Evolutionary conservation across 2,888 invertebrate species (phyloP).

Genomic region (Adineta ricciae): DNA sequence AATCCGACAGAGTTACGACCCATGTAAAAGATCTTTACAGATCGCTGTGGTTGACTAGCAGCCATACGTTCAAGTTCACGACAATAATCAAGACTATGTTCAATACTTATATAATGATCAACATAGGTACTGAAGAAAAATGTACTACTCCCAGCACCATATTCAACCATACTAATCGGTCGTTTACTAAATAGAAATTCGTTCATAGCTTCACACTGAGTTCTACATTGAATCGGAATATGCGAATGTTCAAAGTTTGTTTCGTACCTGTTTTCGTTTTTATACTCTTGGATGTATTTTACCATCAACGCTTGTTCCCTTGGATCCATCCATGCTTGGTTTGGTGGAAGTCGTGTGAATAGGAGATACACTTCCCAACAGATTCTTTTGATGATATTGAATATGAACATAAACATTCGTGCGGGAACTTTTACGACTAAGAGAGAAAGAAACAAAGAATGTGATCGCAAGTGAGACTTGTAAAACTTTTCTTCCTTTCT

Average conservation of each 20-base stretch:
- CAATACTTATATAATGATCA: neutral
- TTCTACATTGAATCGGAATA: too few species aligned
- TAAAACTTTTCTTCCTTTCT: too few species aligned
- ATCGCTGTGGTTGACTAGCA: neutral
- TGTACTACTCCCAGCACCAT: neutral
- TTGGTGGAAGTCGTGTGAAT: neutral
- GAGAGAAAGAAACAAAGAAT: neutral
- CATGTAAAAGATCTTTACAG: neutral
- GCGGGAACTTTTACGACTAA: too few species aligned
- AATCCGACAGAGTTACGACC: neutral
- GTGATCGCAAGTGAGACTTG: too few species aligned
- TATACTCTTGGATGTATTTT: neutral
- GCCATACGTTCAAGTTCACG: neutral
- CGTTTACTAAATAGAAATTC: neutral
- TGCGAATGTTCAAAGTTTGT: too few species aligned
- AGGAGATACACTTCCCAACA: neutral
- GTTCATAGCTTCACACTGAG: too few species aligned
- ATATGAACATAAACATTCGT: neutral
- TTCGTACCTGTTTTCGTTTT: too few species aligned
- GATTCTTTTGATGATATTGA: neutral
- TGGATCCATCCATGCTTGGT: neutral
- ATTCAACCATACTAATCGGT: neutral
- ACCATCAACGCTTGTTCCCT: neutral
- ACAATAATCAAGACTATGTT: conserved; percentile 5
- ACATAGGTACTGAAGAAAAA: neutral